Conservation (phyloP, 2,888 invertebrate species). For the Tryphoninae sp. region DNA sequence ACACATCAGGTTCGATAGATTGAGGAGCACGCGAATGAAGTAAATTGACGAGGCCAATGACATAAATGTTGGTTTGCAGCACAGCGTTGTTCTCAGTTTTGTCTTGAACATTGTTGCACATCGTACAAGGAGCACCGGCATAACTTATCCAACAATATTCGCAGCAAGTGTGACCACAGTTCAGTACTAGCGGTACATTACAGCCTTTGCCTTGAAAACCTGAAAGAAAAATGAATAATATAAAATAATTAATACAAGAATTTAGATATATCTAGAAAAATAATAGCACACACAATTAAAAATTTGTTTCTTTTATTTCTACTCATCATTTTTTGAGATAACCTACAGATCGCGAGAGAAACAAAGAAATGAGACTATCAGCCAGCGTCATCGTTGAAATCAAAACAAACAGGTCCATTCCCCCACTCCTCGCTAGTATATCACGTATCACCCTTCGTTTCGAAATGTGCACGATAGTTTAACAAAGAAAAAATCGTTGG, state of each 20-base stretch:
- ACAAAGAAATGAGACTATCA: neutral
- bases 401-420: slow-evolving; percentile 18
- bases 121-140: slow-evolving; percentile 77
- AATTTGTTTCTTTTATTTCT: neutral
- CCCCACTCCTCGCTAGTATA: slow-evolving; percentile 1
- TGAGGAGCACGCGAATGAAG: slow-evolving; percentile 53
- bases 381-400: neutral
- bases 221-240: slow-evolving; percentile 37
- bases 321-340: neutral
- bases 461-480: no score
- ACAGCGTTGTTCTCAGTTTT: slow-evolving; percentile 44
- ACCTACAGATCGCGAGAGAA: no score
- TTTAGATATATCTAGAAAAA: neutral
- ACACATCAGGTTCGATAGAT: slow-evolving; percentile 67
- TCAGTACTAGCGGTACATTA: slow-evolving; percentile 83
- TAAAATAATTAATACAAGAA: neutral
- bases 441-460: no score
- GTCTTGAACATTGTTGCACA: slow-evolving; percentile 71
- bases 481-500: no score
- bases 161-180: slow-evolving; percentile 88
- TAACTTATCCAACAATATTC: slow-evolving; percentile 83
- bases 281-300: neutral
- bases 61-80: slow-evolving; percentile 79
- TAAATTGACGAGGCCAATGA: slow-evolving; percentile 71
- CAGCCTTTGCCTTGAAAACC: slow-evolving; percentile 61